Evolutionary conservation across 1,140 invertebrate genomes (phyloP), one percentile per base, ranked within the genome.

Genomic region (Armadillidium nasatum): DNA sequence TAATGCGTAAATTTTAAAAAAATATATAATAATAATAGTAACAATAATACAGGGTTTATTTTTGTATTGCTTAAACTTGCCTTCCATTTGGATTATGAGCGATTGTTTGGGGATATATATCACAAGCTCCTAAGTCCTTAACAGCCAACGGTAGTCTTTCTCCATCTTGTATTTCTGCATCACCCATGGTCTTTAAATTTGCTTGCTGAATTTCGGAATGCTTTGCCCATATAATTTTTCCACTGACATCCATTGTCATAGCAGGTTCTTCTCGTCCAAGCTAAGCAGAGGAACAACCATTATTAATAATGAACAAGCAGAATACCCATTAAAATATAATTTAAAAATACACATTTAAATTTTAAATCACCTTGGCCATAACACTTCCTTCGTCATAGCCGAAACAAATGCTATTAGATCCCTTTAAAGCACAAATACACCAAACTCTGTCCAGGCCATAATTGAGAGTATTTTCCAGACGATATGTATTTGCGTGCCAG

Each of bases 81-180:
- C 96, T 90, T 67, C 98, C 98, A 86, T 99, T 99, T 0, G 97
- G 95, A 87, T 98, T 99, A 83, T 99, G 98, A 22, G 94, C 92
- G 79, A 99, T 95, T 0, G 93, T 98, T 84, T 99, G 97, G 0
- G 98, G 98, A 85, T 99, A 99, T 80, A 99, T 98, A 86, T 99
- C 98, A 86, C 96, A 99, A 21, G 95, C 94, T 0, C 98, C 98
- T 95, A 99, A 98, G 82, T 99, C 98, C 85, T 99, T 99, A 0
- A 97, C 92, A 3, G 93, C 91, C 9, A 99, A 87, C 3, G 96
- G 93, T 0, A 99, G 86, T 10, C 95, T 88, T 85, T 97, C 94
- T 0, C 96, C 96, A 85, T 98, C 96, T 84, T 93, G 93, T 71
- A 93, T 88, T 83, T 93, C 92, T 0, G 90, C 89, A 72, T 84